Base-by-base conservation (phyloP, 2,797 vertebrate genomes). In the Melopsittacus undulatus region DNA sequence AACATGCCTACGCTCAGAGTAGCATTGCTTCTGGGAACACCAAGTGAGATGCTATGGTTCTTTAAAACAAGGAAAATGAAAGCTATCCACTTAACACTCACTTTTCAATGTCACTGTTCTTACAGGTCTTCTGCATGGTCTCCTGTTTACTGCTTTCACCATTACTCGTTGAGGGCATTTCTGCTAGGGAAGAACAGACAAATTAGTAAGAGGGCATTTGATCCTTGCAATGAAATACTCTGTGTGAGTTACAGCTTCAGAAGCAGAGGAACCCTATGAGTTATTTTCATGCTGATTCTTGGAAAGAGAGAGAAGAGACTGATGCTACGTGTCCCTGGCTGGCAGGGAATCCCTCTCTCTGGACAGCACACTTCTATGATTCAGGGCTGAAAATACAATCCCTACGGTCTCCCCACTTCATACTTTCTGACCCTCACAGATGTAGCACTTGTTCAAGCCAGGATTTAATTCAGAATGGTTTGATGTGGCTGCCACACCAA, bases 101-200 rank as follows among this genome's bases (percentile, higher is more conserved):
- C 99, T 99, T 99, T 97, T 99, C 99, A 27, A 99, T 99, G 97
- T 99, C 99, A 94, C 98, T 98, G 95, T 98, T 97, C 98, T 99
- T 98, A 98, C 98, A 98, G 77, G 98, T 99, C 90, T 99, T 98
- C 95, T 99, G 98, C 97, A 98, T 98, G 91, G 98, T 98, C 92
- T 99, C 99, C 82, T 98, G 98, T 97, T 99, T 99, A 98, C 98
- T 99, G 98, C 98, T 98, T 96, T 99, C 99, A 5, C 99, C 99
- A 11, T 99, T 99, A 98, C 99, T 99, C 43, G 99, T 99, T 67
- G 99, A 99, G 59, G 99, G 99, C 99, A 99, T 99, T 98, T 99
- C 99, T 99, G 97, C 73, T 86, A 92, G 27, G 74, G 73, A 94
- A 95, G 34, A 90, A 94, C 29, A 92, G 42, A 86, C 49, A 52